Percentiles rank a stretch among this genome's conserved stretches.
Evolutionary conservation across 2,113 vertebrate species (phyloP).

Genomic region (Rhineura floridana): DNA sequence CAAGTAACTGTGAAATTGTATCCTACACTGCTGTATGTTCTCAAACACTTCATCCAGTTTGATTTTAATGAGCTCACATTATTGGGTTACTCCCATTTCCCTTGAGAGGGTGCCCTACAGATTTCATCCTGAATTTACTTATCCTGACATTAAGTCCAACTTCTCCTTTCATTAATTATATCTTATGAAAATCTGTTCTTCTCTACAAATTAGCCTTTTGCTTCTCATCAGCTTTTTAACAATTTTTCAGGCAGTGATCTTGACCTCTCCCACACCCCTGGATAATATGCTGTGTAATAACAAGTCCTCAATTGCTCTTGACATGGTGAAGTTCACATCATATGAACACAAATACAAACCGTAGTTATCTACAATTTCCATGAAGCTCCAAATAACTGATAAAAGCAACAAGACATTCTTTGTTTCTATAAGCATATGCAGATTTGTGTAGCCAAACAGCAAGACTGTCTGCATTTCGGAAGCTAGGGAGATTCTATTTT

Average conservation of each 20-base stretch:
- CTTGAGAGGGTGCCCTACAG: background rate
- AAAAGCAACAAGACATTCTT: background rate
- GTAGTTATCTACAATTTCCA: background rate
- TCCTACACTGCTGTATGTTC: background rate
- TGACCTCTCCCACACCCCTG: background rate
- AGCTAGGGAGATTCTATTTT: background rate
- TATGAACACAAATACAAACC: background rate
- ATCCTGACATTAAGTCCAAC: background rate
- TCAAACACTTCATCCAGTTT: background rate
- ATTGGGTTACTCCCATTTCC: background rate
- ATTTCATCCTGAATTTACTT: background rate
- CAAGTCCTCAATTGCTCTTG: background rate
- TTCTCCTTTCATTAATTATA: slow-evolving; percentile 20
- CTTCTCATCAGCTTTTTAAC: slow-evolving; percentile 8
- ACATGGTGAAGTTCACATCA: background rate
- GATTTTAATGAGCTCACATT: slow-evolving; percentile 14
- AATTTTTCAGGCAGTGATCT: background rate
- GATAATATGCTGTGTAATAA: background rate
- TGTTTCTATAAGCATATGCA: background rate
- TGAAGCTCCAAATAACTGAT: background rate
- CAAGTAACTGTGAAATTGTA: background rate
- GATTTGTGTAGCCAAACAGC: background rate
- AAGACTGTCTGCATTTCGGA: background rate
- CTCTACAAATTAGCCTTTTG: slow-evolving; percentile 1
- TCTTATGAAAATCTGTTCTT: background rate